Conservation (phyloP, 1,140 invertebrate genomes). For the Caenorhabditis tropicalis region DNA sequence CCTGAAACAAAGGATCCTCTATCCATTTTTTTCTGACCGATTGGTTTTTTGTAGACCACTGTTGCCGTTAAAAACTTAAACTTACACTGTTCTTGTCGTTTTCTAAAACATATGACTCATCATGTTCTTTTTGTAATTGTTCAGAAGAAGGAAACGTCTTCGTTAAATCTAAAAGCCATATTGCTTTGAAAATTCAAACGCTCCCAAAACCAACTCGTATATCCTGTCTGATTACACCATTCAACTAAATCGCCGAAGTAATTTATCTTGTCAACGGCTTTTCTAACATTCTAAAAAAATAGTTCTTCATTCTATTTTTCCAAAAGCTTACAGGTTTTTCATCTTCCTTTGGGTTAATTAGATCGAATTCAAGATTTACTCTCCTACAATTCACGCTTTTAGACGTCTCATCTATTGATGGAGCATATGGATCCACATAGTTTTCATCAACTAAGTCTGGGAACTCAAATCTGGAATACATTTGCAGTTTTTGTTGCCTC, state of each 20-base stretch:
- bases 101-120: background rate
- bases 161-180: background rate
- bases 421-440: background rate
- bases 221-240: background rate
- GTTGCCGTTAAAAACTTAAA: background rate
- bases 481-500: slow-evolving; percentile 44
- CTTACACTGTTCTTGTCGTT: background rate
- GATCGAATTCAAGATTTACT: background rate
- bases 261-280: background rate
- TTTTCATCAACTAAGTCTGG: background rate
- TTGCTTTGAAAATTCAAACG: background rate
- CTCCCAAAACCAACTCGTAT: background rate
- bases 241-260: background rate
- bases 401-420: background rate
- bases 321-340: too few species aligned
- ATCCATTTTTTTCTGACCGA: too few species aligned
- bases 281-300: background rate
- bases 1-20: slow-evolving; percentile 4
- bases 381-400: background rate
- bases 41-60: too few species aligned
- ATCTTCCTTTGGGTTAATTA: background rate
- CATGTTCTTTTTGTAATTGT: background rate
- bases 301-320: too few species aligned
- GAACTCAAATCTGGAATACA: too few species aligned
- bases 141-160: background rate